Base-by-base conservation (phyloP, 2,797 vertebrate species). In the Anguilla pacifica region DNA sequence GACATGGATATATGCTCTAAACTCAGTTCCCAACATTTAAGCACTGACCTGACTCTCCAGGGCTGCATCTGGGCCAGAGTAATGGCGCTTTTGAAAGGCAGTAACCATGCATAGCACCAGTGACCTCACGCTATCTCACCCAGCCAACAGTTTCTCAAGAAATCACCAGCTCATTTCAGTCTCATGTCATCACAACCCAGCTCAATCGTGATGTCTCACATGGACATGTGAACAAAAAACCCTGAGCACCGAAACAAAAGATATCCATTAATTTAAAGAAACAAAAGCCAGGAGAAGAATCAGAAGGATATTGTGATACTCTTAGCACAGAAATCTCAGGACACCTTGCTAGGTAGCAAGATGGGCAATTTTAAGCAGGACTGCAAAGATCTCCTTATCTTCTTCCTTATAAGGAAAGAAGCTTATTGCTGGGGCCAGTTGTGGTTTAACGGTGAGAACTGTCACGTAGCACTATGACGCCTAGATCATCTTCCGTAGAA, bases 401-500 rank as follows among this genome's bases (percentile, higher is more conserved):
- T 83, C 51, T 83, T 83, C 81, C 86, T 84, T 87, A 53, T 87
- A 87, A 84, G 64, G 86, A 53, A 83, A 87, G 39, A 31, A 84
- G 1, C 2, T 49, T 6, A 43, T 84, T 22, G 61, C 51, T 55
- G 13, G 25, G 28, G 86, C 64, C 59, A 87, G n/a, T 11, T 6
- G 49, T 35, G 28, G 28, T 82, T 67, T 81, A 55, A 5, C 10
- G n/a, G 28, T 72, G 81, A 39, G 53, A 81, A 79, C 13, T n/a
- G 53, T 51, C n/a, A 46, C 25, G 9, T 59, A 31, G 84, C 61
- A 70, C 61, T 22, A 11, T 67, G 59, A 59, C 15, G 64, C 59
- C 13, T 11, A 17, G 57, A 84, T 35, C 70, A 72, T 72, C 70
- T 31, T 70, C 61, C 25, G 9, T 22, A 51, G 2, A 51, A 19